phyloP scores from a whole-genome alignment of 2,797 vertebrate species.

The Fundulus diaphanus region DNA sequence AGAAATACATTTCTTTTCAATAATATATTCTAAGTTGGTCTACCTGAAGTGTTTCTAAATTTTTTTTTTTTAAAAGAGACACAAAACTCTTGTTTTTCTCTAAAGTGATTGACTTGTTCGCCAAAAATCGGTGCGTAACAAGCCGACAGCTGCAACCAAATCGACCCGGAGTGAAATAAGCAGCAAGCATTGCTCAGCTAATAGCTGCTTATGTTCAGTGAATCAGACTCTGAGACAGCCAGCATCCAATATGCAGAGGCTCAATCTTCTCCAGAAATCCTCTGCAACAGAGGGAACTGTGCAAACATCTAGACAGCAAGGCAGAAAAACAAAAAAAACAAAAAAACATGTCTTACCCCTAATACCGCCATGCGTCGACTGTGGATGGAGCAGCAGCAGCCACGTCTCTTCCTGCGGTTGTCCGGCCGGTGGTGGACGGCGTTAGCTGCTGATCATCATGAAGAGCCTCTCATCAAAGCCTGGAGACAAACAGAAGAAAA shows the following conservation, averaged over 20 bases:
- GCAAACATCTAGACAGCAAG: neutral
- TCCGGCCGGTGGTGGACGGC: constrained; percentile 60
- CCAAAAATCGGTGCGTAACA: neutral
- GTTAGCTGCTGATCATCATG: constrained; percentile 86
- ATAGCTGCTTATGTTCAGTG: constrained; percentile 19
- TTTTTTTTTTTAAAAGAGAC: neutral
- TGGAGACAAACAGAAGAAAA: constrained; percentile 6
- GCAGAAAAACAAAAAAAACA: neutral
- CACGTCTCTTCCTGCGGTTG: constrained; percentile 75
- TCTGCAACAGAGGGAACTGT: neutral
- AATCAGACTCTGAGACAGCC: constrained; percentile 14
- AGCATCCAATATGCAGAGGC: constrained; percentile 47
- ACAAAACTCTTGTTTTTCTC: neutral
- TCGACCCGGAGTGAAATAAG: constrained; percentile 27
- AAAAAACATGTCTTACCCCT: constrained; percentile 71
- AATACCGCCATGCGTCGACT: constrained; percentile 85
- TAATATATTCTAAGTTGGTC: too few relatives aligned
- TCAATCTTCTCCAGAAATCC: constrained; percentile 18
- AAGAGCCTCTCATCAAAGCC: constrained; percentile 77
- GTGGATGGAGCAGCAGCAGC: constrained; percentile 75
- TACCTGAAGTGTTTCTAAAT: too few relatives aligned
- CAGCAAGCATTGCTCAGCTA: constrained; percentile 22
- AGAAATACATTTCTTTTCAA: too few relatives aligned
- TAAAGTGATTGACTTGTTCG: neutral
- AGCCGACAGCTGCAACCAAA: constrained; percentile 12